Evolutionary conservation across 2,888 invertebrate species (phyloP).

Genomic region (Euzophera pinguis): DNA sequence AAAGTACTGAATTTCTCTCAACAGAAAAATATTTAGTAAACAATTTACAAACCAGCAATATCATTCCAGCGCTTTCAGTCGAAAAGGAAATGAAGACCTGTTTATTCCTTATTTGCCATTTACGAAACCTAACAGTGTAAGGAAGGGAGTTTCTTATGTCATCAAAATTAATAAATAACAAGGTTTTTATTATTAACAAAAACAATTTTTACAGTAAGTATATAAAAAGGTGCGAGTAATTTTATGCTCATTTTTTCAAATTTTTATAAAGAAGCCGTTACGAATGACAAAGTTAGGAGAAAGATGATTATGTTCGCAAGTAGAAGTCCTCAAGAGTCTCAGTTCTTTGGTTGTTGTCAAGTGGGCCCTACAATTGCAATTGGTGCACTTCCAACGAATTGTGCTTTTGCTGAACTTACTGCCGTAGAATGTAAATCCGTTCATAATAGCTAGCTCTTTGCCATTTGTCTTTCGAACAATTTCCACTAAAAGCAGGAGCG

Average conservation of each 20-base stretch:
- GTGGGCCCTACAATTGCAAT: constrained; percentile 51
- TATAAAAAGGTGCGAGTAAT: neutral
- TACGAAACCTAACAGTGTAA: no score
- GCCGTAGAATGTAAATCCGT: constrained; percentile 9
- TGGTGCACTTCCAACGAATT: constrained; percentile 17
- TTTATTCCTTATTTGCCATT: no score
- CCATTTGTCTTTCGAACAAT: neutral
- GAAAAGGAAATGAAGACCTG: no score
- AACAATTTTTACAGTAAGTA: no score
- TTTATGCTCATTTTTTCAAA: neutral
- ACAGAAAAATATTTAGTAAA: no score
- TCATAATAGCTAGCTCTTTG: constrained; percentile 1
- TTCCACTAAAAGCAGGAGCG: no score
- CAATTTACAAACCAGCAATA: no score
- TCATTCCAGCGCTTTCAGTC: no score
- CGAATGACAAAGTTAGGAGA: neutral
- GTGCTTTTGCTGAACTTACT: neutral
- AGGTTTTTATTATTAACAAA: no score
- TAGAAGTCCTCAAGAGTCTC: neutral
- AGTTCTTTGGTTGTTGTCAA: constrained; percentile 60
- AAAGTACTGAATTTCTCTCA: no score
- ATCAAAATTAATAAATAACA: no score
- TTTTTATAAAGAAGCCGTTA: neutral
- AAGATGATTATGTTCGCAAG: neutral
- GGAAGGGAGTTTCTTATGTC: no score